Evolutionary conservation across 2,113 vertebrate genomes (phyloP), one percentile per base, ranked within the genome.

Genomic region (Paraplagusia blochii): DNA sequence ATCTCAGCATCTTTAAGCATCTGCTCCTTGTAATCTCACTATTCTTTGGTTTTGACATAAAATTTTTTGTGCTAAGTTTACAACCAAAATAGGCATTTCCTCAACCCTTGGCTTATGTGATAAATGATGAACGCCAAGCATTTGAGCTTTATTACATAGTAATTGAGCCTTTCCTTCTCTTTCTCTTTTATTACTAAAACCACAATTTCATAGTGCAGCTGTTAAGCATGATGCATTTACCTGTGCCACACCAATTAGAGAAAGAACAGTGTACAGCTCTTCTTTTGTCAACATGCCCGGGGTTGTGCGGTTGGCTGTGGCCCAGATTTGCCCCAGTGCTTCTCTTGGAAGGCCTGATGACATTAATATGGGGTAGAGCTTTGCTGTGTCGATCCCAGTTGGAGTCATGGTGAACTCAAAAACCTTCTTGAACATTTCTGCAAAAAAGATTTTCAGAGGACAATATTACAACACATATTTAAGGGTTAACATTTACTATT

Each of bases 291-390:
- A 92, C 86, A 95, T 95, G 46, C 97, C 97, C 0, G 97, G 97
- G 9, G 95, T 97, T 22, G 95, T 98, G 54, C 95, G 93, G 82
- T 99, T 99, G 82, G 96, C 95, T 55, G 94, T 58, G 3, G 94
- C 96, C 97, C 97, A 99, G 63, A 99, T 98, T 75, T 98, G 96
- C 12, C 97, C 97, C 45, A 99, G 90, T 0, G 95, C 94, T 87
- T 99, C 97, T 36, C 97, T 90, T 70, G 95, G 97, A 85, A 99
- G 91, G 9, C 96, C 95, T 16, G 97, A 99, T 0, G 97, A 98
- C 92, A 99, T 95, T 76, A 99, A 89, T 62, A 99, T 95, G 18
- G 95, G 97, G 77, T 98, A 99, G 43, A 99, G 94, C 74, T 98
- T 98, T 72, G 91, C 92, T 40, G 97, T 99, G 81, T 99, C 96